A percentile compares a stretch with the other conserved stretches of the same genome.
Conservation (phyloP, 1,140 invertebrate genomes). For the Zaprionus ghesquierei region DNA sequence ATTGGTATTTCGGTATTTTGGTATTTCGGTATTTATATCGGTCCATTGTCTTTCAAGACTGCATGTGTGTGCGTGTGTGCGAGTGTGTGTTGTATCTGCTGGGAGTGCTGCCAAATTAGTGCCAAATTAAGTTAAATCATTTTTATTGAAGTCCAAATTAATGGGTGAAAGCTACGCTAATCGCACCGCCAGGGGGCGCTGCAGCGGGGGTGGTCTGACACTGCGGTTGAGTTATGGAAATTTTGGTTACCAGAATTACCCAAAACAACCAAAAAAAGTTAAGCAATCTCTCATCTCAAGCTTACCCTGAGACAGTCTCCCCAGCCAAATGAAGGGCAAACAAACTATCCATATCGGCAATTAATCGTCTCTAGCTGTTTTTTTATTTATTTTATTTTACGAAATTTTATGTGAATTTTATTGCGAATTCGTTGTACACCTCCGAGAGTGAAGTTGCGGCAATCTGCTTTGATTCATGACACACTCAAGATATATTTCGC, state of each 20-base stretch:
- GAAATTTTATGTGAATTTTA: conserved; percentile 18
- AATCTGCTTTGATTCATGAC: conserved; percentile 4
- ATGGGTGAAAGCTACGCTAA: conserved; percentile 46
- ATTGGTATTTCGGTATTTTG: conserved; percentile 16
- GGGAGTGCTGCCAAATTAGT: conserved; percentile 45
- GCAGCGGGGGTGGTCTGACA: not conserved
- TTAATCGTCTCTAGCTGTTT: conserved; percentile 20
- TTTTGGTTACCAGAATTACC: conserved; percentile 8
- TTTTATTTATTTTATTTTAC: no score
- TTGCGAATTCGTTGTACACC: conserved; percentile 16
- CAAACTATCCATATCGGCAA: conserved; percentile 18
- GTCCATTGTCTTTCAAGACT: conserved; percentile 39
- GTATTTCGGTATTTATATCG: conserved; percentile 26
- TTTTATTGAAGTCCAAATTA: conserved; percentile 44
- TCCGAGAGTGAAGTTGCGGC: not conserved
- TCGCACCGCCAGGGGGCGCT: not conserved
- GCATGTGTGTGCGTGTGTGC: not conserved
- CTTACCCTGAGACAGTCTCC: not conserved
- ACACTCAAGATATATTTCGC: not conserved
- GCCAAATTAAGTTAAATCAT: conserved; percentile 53
- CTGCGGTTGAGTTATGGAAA: conserved; percentile 1
- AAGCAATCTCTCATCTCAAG: not conserved
- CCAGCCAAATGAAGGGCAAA: conserved; percentile 33
- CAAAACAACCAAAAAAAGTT: not conserved
- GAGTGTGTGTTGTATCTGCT: conserved; percentile 2